Percentiles rank a stretch among this genome's conserved stretches.
These are phyloP conservation scores for Ophion ellenae DNA, from an alignment of 2,888 invertebrate genomes.

Conservation along the genomic window DNA sequence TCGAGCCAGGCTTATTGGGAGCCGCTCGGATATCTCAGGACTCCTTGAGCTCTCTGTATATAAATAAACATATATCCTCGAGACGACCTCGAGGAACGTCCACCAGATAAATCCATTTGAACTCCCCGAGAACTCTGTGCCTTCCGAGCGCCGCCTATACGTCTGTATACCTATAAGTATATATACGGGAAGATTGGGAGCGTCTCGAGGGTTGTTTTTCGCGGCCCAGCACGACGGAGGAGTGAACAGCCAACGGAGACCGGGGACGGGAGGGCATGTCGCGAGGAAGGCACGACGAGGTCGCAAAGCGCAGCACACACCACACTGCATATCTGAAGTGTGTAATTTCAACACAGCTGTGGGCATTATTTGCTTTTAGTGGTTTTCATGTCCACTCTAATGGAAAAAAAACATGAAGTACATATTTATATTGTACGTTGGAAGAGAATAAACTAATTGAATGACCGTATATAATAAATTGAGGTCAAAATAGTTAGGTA, in stretches of 20 bases:
- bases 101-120: conserved; percentile 63
- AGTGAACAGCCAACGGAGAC: conserved; percentile 13
- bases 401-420: background rate
- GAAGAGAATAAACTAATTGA: no score
- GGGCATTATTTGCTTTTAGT: no score
- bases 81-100: conserved; percentile 53
- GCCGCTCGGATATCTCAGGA: conserved; percentile 44
- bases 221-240: conserved; percentile 1
- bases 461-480: no score
- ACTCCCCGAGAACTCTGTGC: conserved; percentile 40
- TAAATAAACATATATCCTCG: conserved; percentile 27
- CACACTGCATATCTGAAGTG: background rate
- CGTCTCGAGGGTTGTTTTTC: conserved; percentile 51
- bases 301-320: conserved; percentile 1
- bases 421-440: no score
- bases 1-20: conserved; percentile 40
- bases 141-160: conserved; percentile 18
- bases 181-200: conserved; percentile 9
- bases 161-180: background rate
- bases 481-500: no score
- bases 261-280: conserved; percentile 21
- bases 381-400: no score
- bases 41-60: conserved; percentile 23
- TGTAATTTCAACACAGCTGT: no score
- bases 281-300: conserved; percentile 18